Conservation (phyloP, 2,888 invertebrate species). For the Papilio gigon region DNA sequence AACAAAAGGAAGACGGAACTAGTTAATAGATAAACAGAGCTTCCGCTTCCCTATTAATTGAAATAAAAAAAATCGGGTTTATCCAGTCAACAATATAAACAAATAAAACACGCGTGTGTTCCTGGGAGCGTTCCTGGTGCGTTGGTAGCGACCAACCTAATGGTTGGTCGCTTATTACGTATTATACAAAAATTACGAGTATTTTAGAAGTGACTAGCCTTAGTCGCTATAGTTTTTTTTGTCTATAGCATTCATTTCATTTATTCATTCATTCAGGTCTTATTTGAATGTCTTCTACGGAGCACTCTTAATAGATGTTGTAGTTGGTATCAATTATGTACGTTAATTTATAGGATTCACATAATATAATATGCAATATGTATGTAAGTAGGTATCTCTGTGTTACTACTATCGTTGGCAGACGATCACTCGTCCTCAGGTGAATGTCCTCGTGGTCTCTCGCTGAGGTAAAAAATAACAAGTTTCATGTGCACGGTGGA, state of each 20-base stretch:
- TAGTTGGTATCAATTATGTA: neutral
- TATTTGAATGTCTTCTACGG: too few relatives aligned
- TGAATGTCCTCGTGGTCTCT: slow-evolving; percentile 5
- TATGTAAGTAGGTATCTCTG: neutral
- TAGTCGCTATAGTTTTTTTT: too few relatives aligned
- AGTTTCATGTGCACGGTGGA: neutral
- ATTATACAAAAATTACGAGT: too few relatives aligned
- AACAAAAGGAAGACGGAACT: slow-evolving; percentile 32
- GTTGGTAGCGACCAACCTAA: too few relatives aligned
- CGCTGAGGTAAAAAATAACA: slow-evolving; percentile 3
- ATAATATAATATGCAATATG: neutral
- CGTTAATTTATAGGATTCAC: neutral
- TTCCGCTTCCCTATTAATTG: slow-evolving; percentile 29
- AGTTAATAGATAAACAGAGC: neutral
- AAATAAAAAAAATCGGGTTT: neutral
- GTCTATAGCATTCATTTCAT: too few relatives aligned
- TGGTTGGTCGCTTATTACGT: too few relatives aligned
- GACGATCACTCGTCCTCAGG: neutral
- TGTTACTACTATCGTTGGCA: neutral
- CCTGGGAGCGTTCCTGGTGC: too few relatives aligned
- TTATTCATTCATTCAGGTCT: too few relatives aligned
- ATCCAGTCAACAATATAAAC: neutral
- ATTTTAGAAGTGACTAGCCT: too few relatives aligned
- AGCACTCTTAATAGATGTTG: neutral
- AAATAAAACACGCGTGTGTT: neutral